These are phyloP conservation scores for Hemiprocne comata DNA, from an alignment of 2,113 vertebrate genomes.

Conservation along the genomic window DNA sequence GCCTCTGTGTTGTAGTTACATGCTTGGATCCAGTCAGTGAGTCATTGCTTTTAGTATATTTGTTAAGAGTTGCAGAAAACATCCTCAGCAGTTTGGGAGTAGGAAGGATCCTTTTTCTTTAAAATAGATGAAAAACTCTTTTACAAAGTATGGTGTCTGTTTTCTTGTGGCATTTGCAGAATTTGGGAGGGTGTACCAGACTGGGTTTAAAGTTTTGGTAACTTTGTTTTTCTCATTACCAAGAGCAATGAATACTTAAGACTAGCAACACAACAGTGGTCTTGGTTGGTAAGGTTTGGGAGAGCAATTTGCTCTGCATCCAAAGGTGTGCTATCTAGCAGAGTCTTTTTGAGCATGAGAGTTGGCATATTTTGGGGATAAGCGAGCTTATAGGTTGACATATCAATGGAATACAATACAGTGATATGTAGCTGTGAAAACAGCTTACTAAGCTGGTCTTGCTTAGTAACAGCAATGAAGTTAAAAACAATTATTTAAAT, in stretches of 20 bases:
- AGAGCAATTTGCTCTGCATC: background rate
- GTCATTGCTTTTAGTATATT: background rate
- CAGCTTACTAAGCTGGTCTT: background rate
- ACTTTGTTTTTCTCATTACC: background rate
- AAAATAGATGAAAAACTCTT: background rate
- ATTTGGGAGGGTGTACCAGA: background rate
- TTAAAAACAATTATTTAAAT: background rate
- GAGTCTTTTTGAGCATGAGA: background rate
- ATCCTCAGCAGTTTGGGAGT: background rate
- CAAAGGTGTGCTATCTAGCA: background rate
- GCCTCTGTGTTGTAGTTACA: background rate
- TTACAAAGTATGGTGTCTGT: background rate
- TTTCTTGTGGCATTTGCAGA: background rate
- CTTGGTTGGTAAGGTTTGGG: background rate
- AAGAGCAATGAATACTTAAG: background rate
- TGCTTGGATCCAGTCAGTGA: background rate
- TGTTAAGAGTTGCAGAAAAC: background rate
- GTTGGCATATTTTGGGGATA: background rate
- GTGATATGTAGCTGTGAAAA: background rate
- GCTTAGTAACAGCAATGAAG: background rate
- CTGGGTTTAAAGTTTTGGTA: background rate
- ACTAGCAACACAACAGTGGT: fast-evolving
- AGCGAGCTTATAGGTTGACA: background rate
- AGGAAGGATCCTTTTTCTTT: background rate
- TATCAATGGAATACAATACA: background rate